These are phyloP conservation scores for Balearica regulorum DNA, from an alignment of 2,797 vertebrate species.

Conservation along the genomic window DNA sequence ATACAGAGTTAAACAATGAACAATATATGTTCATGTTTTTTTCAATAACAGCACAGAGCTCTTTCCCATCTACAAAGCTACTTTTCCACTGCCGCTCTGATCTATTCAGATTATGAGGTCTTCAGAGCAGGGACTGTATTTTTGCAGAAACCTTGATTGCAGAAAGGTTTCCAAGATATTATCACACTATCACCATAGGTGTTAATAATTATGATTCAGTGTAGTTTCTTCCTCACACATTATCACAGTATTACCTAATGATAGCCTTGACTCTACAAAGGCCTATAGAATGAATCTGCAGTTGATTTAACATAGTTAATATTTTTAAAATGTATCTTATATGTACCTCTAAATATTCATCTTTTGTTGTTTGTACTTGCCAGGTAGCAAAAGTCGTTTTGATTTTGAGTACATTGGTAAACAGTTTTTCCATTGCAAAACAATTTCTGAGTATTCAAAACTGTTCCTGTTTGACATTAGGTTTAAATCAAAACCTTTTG, in stretches of 20 bases:
- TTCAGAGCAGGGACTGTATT: neutral
- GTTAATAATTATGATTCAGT: neutral
- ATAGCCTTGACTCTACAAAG: neutral
- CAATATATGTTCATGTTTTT: neutral
- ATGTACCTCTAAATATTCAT: neutral
- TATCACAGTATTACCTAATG: neutral
- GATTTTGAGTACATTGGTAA: neutral
- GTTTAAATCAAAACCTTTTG: neutral
- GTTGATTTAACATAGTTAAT: neutral
- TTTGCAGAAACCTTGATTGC: neutral
- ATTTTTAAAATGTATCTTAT: neutral
- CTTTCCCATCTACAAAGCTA: neutral
- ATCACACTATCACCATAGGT: neutral
- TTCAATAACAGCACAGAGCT: neutral
- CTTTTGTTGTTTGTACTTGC: neutral
- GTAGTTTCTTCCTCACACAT: neutral
- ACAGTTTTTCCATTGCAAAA: neutral
- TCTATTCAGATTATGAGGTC: neutral
- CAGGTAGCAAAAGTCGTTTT: neutral
- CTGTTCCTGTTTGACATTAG: neutral
- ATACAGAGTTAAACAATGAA: neutral
- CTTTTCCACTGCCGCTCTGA: neutral
- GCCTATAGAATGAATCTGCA: neutral
- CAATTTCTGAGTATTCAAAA: neutral
- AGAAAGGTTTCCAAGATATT: neutral